Evolutionary conservation across 2,888 invertebrate genomes (phyloP), one percentile per base, ranked within the genome.

Genomic region (Drosophila macrospina): DNA sequence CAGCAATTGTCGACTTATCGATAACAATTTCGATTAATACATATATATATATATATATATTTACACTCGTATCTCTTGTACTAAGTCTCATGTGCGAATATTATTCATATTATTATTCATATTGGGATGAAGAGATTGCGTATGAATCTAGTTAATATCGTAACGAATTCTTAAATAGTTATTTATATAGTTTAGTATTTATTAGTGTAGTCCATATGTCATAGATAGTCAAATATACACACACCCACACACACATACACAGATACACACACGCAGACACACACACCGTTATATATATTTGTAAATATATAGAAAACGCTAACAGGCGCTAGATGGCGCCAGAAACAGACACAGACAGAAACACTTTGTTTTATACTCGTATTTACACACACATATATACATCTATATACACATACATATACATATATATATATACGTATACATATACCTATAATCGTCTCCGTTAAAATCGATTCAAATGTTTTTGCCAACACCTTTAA

Each of bases 221-320:
- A 60, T 74, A 74, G 73, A 77, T 76, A 74, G 71, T 70, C 54
- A 64, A 62, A 72, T 64, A 37, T 54, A 61, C 41, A 61, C 45
- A 15, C 15, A 51, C 24, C 51, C 36, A 57, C 32, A 52, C 47
- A 56, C 55, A 76, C 24, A 63, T 47, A 28, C 26, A 44, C 36
- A 57, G 8, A 44, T 41, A 36, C 20, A 44, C 10, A 44, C 10
- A 48, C 30, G 39, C 36, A 57, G 8, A 44, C 45, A 36, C 28
- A 44, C 6, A 44, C 11, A 48, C n/a, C 36, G 26, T 32, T 45
- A 57, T 34, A 45, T 41, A 63, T 28, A 48, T 15, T 52, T 47
- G 42, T 28, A 54, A 7, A 45, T 24, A 61, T 15, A 57, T 60
- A 62, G 34, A 34, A 11, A 26, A 16, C 16, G n/a, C 36, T 36